Conservation (phyloP, 2,888 invertebrate genomes). For the Melinaea marsaeus region DNA sequence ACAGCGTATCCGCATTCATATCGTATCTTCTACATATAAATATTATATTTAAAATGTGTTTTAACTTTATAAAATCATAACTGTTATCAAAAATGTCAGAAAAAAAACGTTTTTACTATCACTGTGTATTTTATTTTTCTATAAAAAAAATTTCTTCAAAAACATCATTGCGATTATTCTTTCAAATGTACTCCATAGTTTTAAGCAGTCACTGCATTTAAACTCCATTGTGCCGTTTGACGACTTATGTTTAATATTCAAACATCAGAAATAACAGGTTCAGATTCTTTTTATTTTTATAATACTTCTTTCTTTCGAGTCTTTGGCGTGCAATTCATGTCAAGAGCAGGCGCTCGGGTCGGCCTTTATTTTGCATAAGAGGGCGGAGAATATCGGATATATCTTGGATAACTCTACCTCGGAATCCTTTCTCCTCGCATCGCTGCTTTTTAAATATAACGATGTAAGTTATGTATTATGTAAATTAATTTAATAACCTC, state of each 20-base stretch:
- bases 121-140: too few relatives aligned
- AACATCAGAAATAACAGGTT: slow-evolving; percentile 4
- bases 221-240: slow-evolving; percentile 1
- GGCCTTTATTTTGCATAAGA: slow-evolving; percentile 51
- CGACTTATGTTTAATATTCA: background rate
- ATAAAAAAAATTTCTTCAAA: too few relatives aligned
- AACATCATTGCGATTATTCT: too few relatives aligned
- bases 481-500: slow-evolving; percentile 15
- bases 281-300: background rate
- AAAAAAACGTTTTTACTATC: too few relatives aligned
- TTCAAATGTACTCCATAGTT: too few relatives aligned
- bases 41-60: too few relatives aligned
- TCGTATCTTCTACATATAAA: too few relatives aligned
- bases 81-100: too few relatives aligned
- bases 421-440: slow-evolving; percentile 41
- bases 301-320: slow-evolving; percentile 6
- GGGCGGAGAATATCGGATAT: slow-evolving; percentile 45
- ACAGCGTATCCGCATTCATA: background rate
- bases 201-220: too few relatives aligned
- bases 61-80: too few relatives aligned
- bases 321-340: slow-evolving; percentile 24
- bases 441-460: slow-evolving; percentile 54
- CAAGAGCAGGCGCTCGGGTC: slow-evolving; percentile 15
- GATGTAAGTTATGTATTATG: slow-evolving; percentile 22
- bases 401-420: slow-evolving; percentile 56